These are phyloP conservation scores for Asarcornis scutulata DNA, from an alignment of 2,113 vertebrate genomes.

Conservation along the genomic window DNA sequence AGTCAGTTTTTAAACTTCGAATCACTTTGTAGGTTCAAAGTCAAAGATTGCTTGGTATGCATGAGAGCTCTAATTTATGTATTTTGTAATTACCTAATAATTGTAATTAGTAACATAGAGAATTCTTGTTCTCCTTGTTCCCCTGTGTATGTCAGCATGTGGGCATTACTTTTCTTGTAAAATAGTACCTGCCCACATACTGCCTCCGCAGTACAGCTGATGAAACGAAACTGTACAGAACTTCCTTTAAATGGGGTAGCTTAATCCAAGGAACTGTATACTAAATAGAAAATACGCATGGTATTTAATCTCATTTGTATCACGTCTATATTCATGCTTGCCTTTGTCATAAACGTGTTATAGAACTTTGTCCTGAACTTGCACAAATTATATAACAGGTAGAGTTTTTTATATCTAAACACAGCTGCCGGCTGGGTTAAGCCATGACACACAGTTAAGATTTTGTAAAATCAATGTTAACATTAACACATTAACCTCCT, in stretches of 20 bases:
- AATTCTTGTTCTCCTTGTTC: conserved; percentile 15
- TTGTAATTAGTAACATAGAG: conserved; percentile 22
- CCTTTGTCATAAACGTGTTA: background rate
- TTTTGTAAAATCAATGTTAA: conserved; percentile 65
- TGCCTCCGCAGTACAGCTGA: conserved; percentile 53
- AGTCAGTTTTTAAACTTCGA: background rate
- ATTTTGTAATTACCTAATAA: background rate
- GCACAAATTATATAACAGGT: background rate
- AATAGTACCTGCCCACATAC: conserved; percentile 14
- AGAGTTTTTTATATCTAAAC: conserved; percentile 10
- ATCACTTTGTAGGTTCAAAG: background rate
- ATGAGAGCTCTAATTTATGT: background rate
- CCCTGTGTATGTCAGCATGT: conserved; percentile 34
- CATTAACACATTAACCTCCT: conserved; percentile 61
- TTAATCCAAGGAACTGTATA: conserved; percentile 49
- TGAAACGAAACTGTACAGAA: conserved; percentile 30
- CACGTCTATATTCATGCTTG: background rate
- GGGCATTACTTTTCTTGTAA: conserved; percentile 34
- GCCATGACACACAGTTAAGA: background rate
- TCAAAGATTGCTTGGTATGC: background rate
- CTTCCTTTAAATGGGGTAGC: conserved; percentile 55
- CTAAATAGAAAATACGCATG: conserved; percentile 29
- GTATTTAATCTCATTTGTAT: background rate
- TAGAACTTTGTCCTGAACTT: background rate
- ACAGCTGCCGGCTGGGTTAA: background rate